Evolutionary conservation across 2,113 vertebrate genomes (phyloP).

Genomic region (Rhodinocichla rosea): DNA sequence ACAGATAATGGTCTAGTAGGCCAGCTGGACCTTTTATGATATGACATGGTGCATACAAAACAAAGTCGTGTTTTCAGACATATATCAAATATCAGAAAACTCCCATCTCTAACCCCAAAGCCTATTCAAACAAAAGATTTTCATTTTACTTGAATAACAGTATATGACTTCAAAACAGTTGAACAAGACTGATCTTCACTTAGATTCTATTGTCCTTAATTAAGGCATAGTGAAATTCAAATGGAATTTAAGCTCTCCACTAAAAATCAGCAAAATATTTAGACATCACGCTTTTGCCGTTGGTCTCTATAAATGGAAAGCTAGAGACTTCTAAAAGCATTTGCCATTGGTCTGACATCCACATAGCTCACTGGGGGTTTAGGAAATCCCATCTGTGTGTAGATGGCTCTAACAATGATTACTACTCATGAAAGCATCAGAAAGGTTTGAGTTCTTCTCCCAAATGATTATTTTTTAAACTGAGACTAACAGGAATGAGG

Average conservation of each 20-base stretch:
- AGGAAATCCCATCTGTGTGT: background rate
- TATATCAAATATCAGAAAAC: background rate
- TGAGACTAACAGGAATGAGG: background rate
- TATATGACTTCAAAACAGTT: background rate
- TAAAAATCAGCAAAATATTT: background rate
- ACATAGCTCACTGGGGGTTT: background rate
- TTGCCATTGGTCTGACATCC: background rate
- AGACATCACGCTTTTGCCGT: background rate
- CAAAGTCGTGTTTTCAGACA: background rate
- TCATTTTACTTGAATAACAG: background rate
- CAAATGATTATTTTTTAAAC: background rate
- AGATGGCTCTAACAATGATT: background rate
- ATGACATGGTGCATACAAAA: background rate
- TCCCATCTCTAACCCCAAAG: background rate
- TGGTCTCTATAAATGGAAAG: background rate
- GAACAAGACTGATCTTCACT: background rate
- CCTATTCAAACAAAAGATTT: background rate
- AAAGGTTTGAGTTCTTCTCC: background rate
- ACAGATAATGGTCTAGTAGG: background rate
- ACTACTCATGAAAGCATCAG: background rate
- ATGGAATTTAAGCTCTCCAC: background rate
- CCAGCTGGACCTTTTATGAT: background rate
- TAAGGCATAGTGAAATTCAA: background rate
- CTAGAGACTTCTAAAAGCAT: background rate
- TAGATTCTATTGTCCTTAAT: background rate